These are phyloP conservation scores for Dromococcyx pavoninus DNA, from an alignment of 2,797 vertebrate genomes.

Conservation along the genomic window DNA sequence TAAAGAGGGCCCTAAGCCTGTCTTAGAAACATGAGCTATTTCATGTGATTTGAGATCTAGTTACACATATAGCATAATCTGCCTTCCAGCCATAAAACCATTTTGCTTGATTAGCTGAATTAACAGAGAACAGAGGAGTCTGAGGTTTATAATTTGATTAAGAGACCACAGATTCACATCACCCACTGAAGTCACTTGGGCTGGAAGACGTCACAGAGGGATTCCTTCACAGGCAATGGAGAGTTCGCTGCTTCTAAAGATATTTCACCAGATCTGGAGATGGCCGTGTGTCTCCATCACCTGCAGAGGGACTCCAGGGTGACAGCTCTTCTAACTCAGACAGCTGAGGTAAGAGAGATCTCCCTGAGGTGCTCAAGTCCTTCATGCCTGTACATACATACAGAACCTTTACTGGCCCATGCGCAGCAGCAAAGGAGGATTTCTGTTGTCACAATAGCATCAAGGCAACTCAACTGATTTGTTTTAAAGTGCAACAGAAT, in stretches of 20 bases:
- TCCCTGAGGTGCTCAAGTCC: too few relatives aligned
- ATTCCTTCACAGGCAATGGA: not conserved
- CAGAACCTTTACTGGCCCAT: not conserved
- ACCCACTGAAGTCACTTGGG: not conserved
- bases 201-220: not conserved
- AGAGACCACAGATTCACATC: not conserved
- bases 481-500: too few relatives aligned
- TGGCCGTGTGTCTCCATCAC: not conserved
- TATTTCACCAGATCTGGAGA: not conserved
- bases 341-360: not conserved
- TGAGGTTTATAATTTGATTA: not conserved
- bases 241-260: not conserved
- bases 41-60: not conserved
- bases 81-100: not conserved
- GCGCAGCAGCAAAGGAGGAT: not conserved
- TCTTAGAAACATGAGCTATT: not conserved
- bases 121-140: not conserved
- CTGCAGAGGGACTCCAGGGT: not conserved
- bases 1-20: not conserved
- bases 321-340: not conserved
- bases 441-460: not conserved
- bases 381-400: fast-evolving
- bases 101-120: not conserved
- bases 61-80: not conserved
- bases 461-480: not conserved